Base-by-base conservation (phyloP, 2,113 vertebrate genomes). In the Rostratula benghalensis region DNA sequence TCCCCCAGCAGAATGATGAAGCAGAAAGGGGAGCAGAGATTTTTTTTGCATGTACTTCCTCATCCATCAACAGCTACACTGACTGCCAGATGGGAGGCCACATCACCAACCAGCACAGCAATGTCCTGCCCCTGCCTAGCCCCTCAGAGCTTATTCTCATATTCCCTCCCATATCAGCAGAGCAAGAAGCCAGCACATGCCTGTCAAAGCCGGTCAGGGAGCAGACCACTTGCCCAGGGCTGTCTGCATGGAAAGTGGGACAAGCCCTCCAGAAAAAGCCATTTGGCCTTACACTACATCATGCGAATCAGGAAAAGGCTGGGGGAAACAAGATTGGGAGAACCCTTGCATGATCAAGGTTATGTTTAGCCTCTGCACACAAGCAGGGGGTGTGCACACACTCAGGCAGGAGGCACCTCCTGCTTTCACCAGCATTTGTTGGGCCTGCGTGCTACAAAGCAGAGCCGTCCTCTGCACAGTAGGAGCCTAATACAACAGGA, bases 211-310 rank as follows among this genome's bases (percentile, higher is more conserved):
- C 68, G 95, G 73, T 94, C 93, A 84, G 81, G 51, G 69, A 95
- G 39, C 77, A 79, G 89, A 78, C 69, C 83, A 60, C 77, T 91
- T 0, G 35, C 81, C 69, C 57, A 65, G 56, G 74, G 91, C 93
- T 87, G 74, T 73, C 28, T 35, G 33, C 2, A 0, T 60, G 39
- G 53, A 78, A 95, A 89, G 46, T 71, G 76, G 91, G 86, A 94
- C 86, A 75, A 78, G 17, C 45, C 86, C 89, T 94, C 74, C 89
- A 90, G 75, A 89, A 95, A 81, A 92, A 67, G 39, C 33, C 3
- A 1, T 33, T 35, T 79, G 69, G 57, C 69, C 80, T 87, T 11
- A 1, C 31, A 39, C 8, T 3, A 0, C 33, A 74, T 12, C 69
- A 71, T 39, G 61, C 65, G 87, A 91, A 95, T 43, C 64, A 78